Conservation (phyloP, 2,888 invertebrate genomes). For the Elmis aenea region DNA sequence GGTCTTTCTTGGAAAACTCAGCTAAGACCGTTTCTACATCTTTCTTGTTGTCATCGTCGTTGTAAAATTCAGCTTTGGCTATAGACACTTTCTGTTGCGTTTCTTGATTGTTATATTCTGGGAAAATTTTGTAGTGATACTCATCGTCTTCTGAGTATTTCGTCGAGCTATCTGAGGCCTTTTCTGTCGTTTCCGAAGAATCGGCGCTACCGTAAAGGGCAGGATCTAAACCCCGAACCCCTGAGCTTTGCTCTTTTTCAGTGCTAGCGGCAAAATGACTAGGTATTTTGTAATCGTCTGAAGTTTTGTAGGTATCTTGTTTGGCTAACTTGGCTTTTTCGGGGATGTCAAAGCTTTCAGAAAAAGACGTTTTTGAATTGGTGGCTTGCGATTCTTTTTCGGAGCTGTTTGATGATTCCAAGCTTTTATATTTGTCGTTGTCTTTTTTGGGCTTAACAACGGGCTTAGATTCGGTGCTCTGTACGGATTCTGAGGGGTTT, state of each 20-base stretch:
- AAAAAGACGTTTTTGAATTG: slow-evolving; percentile 10
- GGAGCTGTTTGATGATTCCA: slow-evolving; percentile 4
- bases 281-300: slow-evolving; percentile 29
- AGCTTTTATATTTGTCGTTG: slow-evolving; percentile 1
- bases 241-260: slow-evolving; percentile 20
- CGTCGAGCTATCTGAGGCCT: slow-evolving; percentile 7
- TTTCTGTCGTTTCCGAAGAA: slow-evolving; percentile 10
- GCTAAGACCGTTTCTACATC: slow-evolving; percentile 66
- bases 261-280: slow-evolving; percentile 33
- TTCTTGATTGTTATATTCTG: slow-evolving; percentile 40
- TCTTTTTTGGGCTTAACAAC: slow-evolving; percentile 11
- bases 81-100: slow-evolving; percentile 45
- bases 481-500: slow-evolving; percentile 47
- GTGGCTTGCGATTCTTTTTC: slow-evolving; percentile 30
- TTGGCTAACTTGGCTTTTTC: slow-evolving; percentile 23
- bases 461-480: slow-evolving; percentile 40
- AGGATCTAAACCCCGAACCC: slow-evolving; percentile 21
- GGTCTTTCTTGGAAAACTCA: slow-evolving; percentile 68
- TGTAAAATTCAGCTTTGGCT: slow-evolving; percentile 41
- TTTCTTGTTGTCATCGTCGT: slow-evolving; percentile 49
- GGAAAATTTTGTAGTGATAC: slow-evolving; percentile 47
- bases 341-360: slow-evolving; percentile 6
- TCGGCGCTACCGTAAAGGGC: slow-evolving; percentile 24
- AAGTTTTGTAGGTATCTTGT: slow-evolving; percentile 19
- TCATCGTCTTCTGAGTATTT: slow-evolving; percentile 48